Conservation (phyloP, 2,888 invertebrate species). For the Agrenia bidenticulata region DNA sequence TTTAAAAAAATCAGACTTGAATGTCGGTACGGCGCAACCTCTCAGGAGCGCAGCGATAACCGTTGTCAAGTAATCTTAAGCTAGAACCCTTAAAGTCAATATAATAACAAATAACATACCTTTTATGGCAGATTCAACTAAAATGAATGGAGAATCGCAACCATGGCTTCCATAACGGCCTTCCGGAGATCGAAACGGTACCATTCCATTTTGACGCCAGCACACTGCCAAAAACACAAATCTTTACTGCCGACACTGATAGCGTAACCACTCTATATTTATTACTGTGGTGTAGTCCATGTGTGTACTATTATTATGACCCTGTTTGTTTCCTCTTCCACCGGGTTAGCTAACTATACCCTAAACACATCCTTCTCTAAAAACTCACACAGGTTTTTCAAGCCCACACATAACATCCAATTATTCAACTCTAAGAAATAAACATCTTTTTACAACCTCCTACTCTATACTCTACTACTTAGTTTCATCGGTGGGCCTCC, state of each 20-base stretch:
- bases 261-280: conserved; percentile 18
- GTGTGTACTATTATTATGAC: conserved; percentile 4
- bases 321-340: neutral
- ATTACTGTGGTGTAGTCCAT: conserved; percentile 8
- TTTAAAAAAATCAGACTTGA: no score
- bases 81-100: no score
- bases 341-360: neutral
- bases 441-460: conserved; percentile 7
- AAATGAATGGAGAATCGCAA: conserved; percentile 85
- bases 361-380: neutral
- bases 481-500: no score
- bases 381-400: neutral
- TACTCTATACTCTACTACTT: no score
- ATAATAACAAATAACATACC: no score
- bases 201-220: conserved; percentile 64
- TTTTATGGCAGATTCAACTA: conserved; percentile 82
- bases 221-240: conserved; percentile 58
- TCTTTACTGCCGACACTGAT: conserved; percentile 20
- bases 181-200: conserved; percentile 62
- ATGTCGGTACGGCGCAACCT: no score
- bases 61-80: no score
- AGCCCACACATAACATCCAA: neutral
- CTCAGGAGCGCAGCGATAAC: no score
- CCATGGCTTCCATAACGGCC: conserved; percentile 76
- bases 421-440: conserved; percentile 4